Evolutionary conservation across 1,140 invertebrate species (phyloP).

Genomic region (Drosophila melanica): DNA sequence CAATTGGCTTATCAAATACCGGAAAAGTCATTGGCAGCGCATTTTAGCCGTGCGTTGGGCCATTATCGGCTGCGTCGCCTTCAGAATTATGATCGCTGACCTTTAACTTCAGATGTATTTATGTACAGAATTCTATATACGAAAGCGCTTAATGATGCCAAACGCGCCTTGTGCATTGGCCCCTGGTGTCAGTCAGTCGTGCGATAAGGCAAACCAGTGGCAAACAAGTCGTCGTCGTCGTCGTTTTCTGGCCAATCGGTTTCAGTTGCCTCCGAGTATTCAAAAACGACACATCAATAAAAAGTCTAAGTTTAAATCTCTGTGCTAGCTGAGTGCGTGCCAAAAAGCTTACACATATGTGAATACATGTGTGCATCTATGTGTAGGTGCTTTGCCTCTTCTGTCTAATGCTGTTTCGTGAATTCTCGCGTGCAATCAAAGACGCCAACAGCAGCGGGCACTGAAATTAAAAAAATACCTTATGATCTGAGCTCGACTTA

Average conservation of each 20-base stretch:
- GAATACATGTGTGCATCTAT: neutral
- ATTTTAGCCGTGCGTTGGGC: constrained; percentile 25
- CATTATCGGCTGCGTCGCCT: constrained; percentile 7
- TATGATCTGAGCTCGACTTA: constrained; percentile 46
- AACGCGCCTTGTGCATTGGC: constrained; percentile 60
- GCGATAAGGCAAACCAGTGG: constrained; percentile 71
- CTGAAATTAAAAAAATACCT: constrained; percentile 10
- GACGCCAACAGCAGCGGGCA: constrained; percentile 18
- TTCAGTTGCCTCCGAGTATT: constrained; percentile 4
- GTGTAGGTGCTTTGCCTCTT: constrained; percentile 23
- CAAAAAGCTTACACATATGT: constrained; percentile 23
- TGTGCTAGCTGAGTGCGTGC: constrained; percentile 20
- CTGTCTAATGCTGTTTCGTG: constrained; percentile 47
- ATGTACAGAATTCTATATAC: constrained; percentile 10
- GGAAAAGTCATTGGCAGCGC: constrained; percentile 1
- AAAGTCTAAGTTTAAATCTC: constrained; percentile 10
- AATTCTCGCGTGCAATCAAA: constrained; percentile 63
- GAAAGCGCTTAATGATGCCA: constrained; percentile 42
- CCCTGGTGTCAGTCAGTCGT: constrained; percentile 45
- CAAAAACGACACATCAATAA: neutral
- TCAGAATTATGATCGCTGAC: constrained; percentile 43
- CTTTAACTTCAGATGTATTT: constrained; percentile 43
- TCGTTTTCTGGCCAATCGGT: constrained; percentile 26
- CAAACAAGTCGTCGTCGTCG: constrained; percentile 29
- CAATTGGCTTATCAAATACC: constrained; percentile 56